phyloP scores from a whole-genome alignment of 2,888 invertebrate genomes.

The Gymnoscelis rufifasciata region DNA sequence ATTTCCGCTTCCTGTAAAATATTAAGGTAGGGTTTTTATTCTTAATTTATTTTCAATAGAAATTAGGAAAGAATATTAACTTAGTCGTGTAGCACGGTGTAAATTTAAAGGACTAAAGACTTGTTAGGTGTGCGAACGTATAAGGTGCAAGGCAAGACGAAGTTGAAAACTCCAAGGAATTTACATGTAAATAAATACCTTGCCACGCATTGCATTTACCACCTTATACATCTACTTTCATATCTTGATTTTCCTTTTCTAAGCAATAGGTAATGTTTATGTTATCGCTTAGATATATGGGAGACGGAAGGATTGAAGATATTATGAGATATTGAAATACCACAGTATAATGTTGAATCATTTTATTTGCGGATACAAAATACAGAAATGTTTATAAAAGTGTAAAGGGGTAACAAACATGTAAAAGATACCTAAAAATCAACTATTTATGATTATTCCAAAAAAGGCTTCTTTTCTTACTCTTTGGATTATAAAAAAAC shows the following conservation, averaged over 20 bases:
- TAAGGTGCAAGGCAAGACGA: not conserved
- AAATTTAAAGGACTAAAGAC: not conserved
- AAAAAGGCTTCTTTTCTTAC: too few species aligned
- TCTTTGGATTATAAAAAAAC: too few species aligned
- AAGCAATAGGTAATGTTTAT: not conserved
- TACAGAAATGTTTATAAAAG: too few species aligned
- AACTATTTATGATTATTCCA: too few species aligned
- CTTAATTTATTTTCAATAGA: too few species aligned
- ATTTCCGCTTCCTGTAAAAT: too few species aligned
- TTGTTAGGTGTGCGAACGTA: not conserved
- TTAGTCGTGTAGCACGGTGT: too few species aligned
- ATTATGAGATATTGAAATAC: not conserved
- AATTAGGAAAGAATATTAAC: too few species aligned
- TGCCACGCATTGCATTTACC: not conserved
- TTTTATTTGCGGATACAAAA: too few species aligned
- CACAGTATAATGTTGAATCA: not conserved
- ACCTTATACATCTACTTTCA: not conserved
- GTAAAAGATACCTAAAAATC: too few species aligned
- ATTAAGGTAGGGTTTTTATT: too few species aligned
- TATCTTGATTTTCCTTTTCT: conserved; percentile 4
- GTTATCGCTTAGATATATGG: not conserved
- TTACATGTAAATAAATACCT: not conserved
- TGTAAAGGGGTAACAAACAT: too few species aligned
- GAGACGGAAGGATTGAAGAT: not conserved
- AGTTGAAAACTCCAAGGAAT: not conserved